These are phyloP conservation scores for Aethina tumida DNA, from an alignment of 1,140 invertebrate genomes.

Conservation along the genomic window DNA sequence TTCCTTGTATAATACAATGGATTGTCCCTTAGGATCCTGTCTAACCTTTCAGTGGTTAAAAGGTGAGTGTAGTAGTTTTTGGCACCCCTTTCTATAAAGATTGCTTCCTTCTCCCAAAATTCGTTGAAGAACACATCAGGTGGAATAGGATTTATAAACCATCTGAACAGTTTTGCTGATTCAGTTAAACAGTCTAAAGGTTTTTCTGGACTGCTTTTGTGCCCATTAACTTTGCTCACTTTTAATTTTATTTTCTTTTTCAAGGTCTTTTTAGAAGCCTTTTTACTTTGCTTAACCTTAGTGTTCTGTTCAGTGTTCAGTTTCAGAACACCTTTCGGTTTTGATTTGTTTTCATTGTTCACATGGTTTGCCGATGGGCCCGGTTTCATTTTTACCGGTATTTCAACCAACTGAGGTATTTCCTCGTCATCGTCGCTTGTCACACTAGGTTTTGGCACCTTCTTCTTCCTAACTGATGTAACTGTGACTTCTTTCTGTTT, in stretches of 20 bases:
- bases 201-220: slow-evolving; percentile 10
- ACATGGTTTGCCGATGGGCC: not conserved
- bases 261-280: not conserved
- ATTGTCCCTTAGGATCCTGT: slow-evolving; percentile 65
- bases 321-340: not conserved
- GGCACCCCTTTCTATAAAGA: slow-evolving; percentile 59
- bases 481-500: slow-evolving; percentile 1
- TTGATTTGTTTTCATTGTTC: slow-evolving; percentile 5
- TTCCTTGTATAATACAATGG: slow-evolving; percentile 75
- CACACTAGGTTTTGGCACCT: not conserved
- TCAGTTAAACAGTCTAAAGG: not conserved
- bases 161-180: slow-evolving; percentile 48
- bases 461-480: not conserved
- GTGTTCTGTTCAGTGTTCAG: not conserved
- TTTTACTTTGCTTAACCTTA: not conserved
- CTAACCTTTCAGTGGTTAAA: slow-evolving; percentile 65
- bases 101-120: slow-evolving; percentile 72
- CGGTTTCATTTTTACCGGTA: not conserved
- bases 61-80: slow-evolving; percentile 60
- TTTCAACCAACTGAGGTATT: not conserved
- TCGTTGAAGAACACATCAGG: slow-evolving; percentile 52
- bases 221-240: slow-evolving; percentile 4
- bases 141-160: slow-evolving; percentile 58
- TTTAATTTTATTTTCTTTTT: slow-evolving; percentile 1
- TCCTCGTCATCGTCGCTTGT: not conserved